Evolutionary conservation across 2,797 vertebrate species (phyloP).

Genomic region (Huso huso): DNA sequence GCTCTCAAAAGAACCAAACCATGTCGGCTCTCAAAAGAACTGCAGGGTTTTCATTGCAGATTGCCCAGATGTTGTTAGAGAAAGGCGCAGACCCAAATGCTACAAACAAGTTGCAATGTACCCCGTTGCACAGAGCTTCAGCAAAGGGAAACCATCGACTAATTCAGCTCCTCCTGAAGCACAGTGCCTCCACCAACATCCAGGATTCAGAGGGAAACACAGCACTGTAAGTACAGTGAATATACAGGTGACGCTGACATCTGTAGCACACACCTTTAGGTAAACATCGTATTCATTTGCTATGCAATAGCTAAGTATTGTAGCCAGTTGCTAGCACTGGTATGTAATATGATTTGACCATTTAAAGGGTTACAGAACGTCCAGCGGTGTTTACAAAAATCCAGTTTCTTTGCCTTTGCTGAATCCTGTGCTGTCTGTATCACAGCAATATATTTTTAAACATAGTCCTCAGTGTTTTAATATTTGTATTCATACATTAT

Average conservation of each 20-base stretch:
- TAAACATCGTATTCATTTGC: too few species aligned
- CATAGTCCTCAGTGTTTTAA: too few species aligned
- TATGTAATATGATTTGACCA: too few species aligned
- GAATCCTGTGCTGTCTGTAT: too few species aligned
- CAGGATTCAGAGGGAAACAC: slow-evolving; percentile 94
- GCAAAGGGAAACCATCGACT: slow-evolving; percentile 87
- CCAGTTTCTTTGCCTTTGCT: too few species aligned
- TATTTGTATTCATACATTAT: too few species aligned
- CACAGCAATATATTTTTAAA: too few species aligned
- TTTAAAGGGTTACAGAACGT: too few species aligned
- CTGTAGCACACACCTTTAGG: too few species aligned
- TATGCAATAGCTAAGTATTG: too few species aligned
- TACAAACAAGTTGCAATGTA: slow-evolving; percentile 80
- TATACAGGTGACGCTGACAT: neutral
- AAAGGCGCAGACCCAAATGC: slow-evolving; percentile 82
- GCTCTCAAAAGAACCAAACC: neutral
- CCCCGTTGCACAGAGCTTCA: slow-evolving; percentile 85
- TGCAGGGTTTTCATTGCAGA: slow-evolving; percentile 50
- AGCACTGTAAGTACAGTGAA: slow-evolving; percentile 70
- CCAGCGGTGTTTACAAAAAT: too few species aligned
- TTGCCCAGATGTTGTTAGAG: slow-evolving; percentile 79
- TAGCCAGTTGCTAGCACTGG: too few species aligned
- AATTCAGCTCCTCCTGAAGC: slow-evolving; percentile 83
- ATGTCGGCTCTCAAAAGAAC: neutral
- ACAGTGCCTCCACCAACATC: slow-evolving; percentile 85